Conservation (phyloP, 2,113 vertebrate genomes). For the Peromyscus maniculatus region DNA sequence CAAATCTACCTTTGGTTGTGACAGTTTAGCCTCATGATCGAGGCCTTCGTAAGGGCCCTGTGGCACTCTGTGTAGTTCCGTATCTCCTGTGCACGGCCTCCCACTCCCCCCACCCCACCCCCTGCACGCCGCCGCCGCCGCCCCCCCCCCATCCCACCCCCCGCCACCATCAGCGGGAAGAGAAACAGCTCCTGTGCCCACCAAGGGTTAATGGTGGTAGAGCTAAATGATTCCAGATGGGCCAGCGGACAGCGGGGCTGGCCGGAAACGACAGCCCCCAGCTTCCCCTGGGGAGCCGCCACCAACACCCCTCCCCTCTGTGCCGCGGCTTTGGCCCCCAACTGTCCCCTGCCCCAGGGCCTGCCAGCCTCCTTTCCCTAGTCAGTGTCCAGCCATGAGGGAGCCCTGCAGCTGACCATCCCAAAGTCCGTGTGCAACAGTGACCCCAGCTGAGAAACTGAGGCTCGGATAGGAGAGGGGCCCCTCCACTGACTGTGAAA, state of each 20-base stretch:
- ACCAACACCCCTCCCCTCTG: constrained; percentile 53
- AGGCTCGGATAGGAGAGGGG: constrained; percentile 17
- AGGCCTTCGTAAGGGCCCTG: accelerated
- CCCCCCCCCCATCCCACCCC: neutral
- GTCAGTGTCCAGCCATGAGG: neutral
- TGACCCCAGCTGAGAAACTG: constrained; percentile 22
- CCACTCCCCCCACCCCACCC: neutral
- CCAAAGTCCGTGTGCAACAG: neutral
- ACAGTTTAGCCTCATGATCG: neutral
- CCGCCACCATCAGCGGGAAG: neutral
- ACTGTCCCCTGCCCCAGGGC: constrained; percentile 43
- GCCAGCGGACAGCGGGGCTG: constrained; percentile 59
- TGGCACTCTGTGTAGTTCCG: neutral
- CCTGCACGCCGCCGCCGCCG: too few relatives aligned
- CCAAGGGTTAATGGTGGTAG: constrained; percentile 82
- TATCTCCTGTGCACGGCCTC: neutral
- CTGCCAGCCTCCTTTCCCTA: neutral
- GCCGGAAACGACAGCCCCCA: constrained; percentile 75
- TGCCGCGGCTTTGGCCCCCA: constrained; percentile 69
- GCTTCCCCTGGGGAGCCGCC: constrained; percentile 61
- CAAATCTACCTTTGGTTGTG: neutral
- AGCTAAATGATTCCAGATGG: constrained; percentile 83
- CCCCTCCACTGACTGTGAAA: neutral
- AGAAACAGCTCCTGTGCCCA: constrained; percentile 16
- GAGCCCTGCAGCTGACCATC: neutral